Percentiles rank a stretch among this genome's conserved stretches.
Conservation (phyloP, 2,888 invertebrate genomes). For the Nematopogon swammerdamellus region DNA sequence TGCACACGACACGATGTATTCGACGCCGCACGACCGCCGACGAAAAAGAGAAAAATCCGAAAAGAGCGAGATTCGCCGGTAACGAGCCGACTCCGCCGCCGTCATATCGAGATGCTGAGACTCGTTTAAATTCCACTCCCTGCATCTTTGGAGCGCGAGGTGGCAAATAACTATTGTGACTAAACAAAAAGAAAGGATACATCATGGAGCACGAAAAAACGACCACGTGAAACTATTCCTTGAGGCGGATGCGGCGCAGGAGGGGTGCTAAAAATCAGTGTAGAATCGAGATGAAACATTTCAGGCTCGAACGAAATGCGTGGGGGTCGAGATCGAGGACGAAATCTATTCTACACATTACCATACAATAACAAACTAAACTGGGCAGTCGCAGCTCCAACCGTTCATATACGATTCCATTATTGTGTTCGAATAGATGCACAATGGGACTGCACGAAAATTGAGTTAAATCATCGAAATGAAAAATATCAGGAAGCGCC, state of each 20-base stretch:
- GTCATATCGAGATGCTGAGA: neutral
- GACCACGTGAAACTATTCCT: too few species aligned
- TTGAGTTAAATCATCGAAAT: too few species aligned
- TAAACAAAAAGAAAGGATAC: neutral
- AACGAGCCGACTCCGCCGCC: neutral
- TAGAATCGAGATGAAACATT: too few species aligned
- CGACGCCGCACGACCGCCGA: neutral
- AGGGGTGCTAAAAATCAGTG: too few species aligned
- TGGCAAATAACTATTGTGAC: neutral
- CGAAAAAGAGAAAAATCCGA: neutral
- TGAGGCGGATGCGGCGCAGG: too few species aligned
- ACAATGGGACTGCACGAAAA: neutral
- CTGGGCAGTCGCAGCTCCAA: neutral
- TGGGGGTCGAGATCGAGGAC: too few species aligned
- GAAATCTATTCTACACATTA: too few species aligned
- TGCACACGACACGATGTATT: neutral
- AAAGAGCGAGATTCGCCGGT: neutral
- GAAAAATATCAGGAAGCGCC: too few species aligned
- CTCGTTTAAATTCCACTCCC: neutral
- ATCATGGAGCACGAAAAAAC: neutral
- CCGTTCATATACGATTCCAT: neutral
- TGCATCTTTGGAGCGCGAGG: neutral
- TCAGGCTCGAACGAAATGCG: too few species aligned
- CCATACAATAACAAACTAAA: neutral
- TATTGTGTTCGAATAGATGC: neutral